Evolutionary conservation across 2,888 invertebrate species (phyloP).

Genomic region (Catocala sponsa): DNA sequence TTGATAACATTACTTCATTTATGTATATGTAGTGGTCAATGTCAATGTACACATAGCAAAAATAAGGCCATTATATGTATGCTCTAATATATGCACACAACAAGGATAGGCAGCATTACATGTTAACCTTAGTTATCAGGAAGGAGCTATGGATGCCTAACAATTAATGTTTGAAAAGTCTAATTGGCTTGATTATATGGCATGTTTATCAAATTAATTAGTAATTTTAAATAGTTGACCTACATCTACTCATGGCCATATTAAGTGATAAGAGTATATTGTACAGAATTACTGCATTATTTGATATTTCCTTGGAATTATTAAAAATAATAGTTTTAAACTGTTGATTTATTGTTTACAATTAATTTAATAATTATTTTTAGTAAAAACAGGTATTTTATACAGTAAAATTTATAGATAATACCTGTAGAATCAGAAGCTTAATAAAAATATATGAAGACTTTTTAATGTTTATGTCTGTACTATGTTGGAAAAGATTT

Average conservation of each 20-base stretch:
- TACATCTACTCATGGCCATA: constrained; percentile 20
- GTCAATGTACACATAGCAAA: background rate
- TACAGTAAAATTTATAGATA: no score
- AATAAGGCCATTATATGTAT: background rate
- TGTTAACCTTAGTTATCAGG: constrained; percentile 41
- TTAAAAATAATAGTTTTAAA: no score
- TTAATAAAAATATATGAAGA: no score
- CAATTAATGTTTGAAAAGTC: constrained; percentile 41
- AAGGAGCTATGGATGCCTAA: constrained; percentile 40
- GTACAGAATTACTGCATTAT: background rate
- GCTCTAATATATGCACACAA: constrained; percentile 1
- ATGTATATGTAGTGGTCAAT: background rate
- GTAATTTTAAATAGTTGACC: constrained; percentile 48
- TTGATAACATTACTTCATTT: no score
- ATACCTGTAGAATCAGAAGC: no score
- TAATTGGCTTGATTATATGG: constrained; percentile 44
- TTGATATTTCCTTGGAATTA: background rate
- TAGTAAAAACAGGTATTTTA: no score
- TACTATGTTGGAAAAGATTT: no score
- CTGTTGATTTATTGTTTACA: no score
- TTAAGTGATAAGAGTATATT: constrained; percentile 4
- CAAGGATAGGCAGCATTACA: constrained; percentile 24
- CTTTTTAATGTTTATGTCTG: no score
- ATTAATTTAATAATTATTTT: no score
- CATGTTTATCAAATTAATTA: constrained; percentile 47